Conservation (phyloP, 2,888 invertebrate species). For the Dendrolimus houi region DNA sequence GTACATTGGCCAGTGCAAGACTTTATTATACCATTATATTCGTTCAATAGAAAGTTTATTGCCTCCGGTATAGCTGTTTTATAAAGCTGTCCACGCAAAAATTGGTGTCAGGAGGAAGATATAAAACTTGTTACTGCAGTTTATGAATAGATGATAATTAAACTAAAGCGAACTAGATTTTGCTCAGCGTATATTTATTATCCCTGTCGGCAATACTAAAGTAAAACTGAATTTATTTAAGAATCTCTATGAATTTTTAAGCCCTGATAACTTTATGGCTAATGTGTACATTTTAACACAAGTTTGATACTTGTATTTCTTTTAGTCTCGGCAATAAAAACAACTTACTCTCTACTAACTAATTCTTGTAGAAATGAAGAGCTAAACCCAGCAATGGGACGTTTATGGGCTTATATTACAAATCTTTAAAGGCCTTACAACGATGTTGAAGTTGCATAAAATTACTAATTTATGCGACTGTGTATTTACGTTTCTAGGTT, state of each 20-base stretch:
- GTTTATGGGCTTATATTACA: too few relatives aligned
- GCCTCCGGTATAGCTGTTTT: slow-evolving; percentile 43
- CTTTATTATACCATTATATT: slow-evolving; percentile 39
- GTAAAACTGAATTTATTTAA: too few relatives aligned
- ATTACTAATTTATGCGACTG: background rate
- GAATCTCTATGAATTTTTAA: too few relatives aligned
- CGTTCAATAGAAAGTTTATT: slow-evolving; percentile 55
- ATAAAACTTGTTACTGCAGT: slow-evolving; percentile 22
- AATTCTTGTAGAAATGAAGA: too few relatives aligned
- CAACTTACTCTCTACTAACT: too few relatives aligned
- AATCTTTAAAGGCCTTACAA: too few relatives aligned
- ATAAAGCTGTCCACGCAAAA: slow-evolving; percentile 28
- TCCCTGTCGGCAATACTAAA: background rate
- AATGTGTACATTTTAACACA: too few relatives aligned
- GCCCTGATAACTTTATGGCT: too few relatives aligned
- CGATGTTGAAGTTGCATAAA: background rate
- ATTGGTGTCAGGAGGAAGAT: slow-evolving; percentile 37
- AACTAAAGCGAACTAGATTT: slow-evolving; percentile 7
- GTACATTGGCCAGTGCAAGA: slow-evolving; percentile 27
- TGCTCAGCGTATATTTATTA: background rate
- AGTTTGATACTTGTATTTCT: too few relatives aligned
- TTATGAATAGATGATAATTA: slow-evolving; percentile 11
- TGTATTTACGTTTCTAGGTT: background rate
- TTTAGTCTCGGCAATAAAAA: too few relatives aligned
- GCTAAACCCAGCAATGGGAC: too few relatives aligned